These are phyloP conservation scores for Clitarchus hookeri DNA, from an alignment of 2,888 invertebrate genomes.

Conservation along the genomic window DNA sequence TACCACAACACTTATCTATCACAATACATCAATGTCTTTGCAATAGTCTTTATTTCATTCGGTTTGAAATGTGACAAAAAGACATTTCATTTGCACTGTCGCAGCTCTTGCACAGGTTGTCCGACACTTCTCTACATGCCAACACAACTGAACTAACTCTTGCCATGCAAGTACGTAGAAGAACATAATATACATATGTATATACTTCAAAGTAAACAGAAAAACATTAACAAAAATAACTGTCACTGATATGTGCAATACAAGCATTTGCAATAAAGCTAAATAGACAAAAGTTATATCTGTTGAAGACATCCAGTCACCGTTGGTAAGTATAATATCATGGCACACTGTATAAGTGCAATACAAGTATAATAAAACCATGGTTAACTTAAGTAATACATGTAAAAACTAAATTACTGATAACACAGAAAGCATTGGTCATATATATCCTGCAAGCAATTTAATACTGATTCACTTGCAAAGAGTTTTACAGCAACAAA, in stretches of 20 bases:
- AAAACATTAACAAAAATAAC: not conserved
- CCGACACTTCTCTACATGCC: not conserved
- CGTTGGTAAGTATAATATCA: not conserved
- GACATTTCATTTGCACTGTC: not conserved
- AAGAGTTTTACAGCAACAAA: not conserved
- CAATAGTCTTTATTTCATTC: not conserved
- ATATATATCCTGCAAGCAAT: not conserved
- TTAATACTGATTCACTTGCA: constrained; percentile 8
- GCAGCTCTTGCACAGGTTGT: not conserved
- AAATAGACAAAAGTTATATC: not conserved
- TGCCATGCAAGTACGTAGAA: not conserved
- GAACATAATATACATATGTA: not conserved
- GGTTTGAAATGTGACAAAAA: not conserved
- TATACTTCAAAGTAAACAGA: not conserved
- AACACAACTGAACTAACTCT: not conserved
- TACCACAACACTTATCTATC: not conserved
- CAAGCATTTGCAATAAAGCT: not conserved
- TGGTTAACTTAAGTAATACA: not conserved
- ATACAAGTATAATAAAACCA: not conserved
- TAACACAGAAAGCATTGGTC: not conserved
- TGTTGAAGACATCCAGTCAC: not conserved
- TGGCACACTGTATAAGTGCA: not conserved
- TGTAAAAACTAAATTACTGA: not conserved
- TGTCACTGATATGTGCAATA: not conserved
- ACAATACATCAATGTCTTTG: not conserved